Evolutionary conservation across 1,140 invertebrate species (phyloP), one percentile per base, ranked within the genome.

Genomic region (Aphelenchoides besseyi): DNA sequence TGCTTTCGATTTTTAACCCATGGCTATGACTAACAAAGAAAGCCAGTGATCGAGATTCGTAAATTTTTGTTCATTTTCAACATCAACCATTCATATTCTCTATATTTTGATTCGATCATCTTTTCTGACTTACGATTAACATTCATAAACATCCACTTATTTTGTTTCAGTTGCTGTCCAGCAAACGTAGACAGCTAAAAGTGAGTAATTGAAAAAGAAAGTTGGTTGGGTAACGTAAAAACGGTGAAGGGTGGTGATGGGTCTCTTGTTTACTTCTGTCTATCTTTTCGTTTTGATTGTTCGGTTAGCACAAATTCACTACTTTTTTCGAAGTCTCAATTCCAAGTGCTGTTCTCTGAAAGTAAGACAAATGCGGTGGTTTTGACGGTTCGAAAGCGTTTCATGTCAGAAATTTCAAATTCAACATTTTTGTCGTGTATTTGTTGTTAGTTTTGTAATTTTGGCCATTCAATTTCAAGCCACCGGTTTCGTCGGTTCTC

Each of bases 111-210:
- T 16, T 61, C 41, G 16, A 12, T 61, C 18, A 61, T 12, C 12
- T 12, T 16, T 61, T 61, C 57, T 61, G 12, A 61, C 16, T 61
- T 61, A 53, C 57, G 12, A 12, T 48, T 23, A 16, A 12, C 12
- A 48, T 48, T 48, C 41, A 12, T 48, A 48, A 48, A 48, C 41
- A 23, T 23, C 41, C 41, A n/a, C n/a, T 41, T 41, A n/a, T 8
- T 8, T 23, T 28, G n/a, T 72, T 72, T 72, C 73, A 74, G 72
- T 29, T 53, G 29, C 62, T 74, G 29, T 66, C 57, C 30, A 48
- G 48, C 18, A 74, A 73, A 68, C 72, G 72, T 48, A 69, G 33
- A 36, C 73, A 52, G 61, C 48, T 74, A 48, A 74, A 74, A 74
- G 72, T 74, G 72, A 74, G 72, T 74, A 63, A 26, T 28, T 33